These are phyloP conservation scores for Lasioglossum marginatum DNA, from an alignment of 2,888 invertebrate species.

Conservation along the genomic window DNA sequence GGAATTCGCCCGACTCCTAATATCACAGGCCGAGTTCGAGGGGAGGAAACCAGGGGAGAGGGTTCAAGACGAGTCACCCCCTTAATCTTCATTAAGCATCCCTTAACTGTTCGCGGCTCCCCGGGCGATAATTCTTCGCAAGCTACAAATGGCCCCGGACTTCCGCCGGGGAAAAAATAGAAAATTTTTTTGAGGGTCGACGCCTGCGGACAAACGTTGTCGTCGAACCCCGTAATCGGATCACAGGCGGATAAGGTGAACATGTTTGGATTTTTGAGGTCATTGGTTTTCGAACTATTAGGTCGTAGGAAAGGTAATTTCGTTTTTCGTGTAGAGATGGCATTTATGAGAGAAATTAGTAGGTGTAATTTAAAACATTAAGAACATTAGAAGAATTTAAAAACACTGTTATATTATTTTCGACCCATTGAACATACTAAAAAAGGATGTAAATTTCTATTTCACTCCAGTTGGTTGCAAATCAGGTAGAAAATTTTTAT, in stretches of 20 bases:
- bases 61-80: slow-evolving; percentile 68
- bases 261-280: not conserved
- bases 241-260: not conserved
- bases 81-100: slow-evolving; percentile 76
- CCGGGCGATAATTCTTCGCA: slow-evolving; percentile 61
- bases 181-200: slow-evolving; percentile 29
- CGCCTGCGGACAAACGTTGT: slow-evolving; percentile 23
- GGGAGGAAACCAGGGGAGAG: not conserved
- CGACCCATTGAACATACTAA: too few relatives aligned
- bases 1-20: slow-evolving; percentile 35
- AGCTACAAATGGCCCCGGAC: slow-evolving; percentile 45
- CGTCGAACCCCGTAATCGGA: not conserved
- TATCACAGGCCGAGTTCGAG: not conserved
- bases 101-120: slow-evolving; percentile 72
- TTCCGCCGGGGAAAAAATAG: slow-evolving; percentile 21
- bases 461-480: too few relatives aligned
- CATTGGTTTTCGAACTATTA: not conserved
- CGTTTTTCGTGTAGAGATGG: too few relatives aligned
- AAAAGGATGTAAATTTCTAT: too few relatives aligned
- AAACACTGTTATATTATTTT: too few relatives aligned
- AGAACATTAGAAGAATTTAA: too few relatives aligned
- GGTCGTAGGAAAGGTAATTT: too few relatives aligned
- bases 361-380: too few relatives aligned
- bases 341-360: too few relatives aligned
- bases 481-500: too few relatives aligned